A percentile compares a stretch with the other conserved stretches of the same genome.
phyloP scores from a whole-genome alignment of 1,140 invertebrate species.

The Trichonephila inaurata region DNA sequence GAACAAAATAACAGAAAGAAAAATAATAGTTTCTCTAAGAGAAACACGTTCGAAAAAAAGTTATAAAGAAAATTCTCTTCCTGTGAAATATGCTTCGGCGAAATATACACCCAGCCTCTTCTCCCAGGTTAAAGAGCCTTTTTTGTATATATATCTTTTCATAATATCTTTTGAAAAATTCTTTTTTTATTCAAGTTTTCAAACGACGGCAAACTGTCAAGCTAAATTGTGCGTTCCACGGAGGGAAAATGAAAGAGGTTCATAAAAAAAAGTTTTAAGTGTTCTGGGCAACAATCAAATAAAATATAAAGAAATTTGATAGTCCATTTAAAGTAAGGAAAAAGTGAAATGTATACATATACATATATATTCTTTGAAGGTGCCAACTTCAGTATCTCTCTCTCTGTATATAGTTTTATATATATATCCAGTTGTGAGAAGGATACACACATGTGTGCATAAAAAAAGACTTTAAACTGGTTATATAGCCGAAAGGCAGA shows the following conservation, averaged over 20 bases:
- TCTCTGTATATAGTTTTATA: constrained; percentile 37
- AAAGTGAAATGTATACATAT: constrained; percentile 41
- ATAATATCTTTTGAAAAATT: constrained; percentile 58
- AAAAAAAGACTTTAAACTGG: constrained; percentile 50
- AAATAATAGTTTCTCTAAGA: neutral
- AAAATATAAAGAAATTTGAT: constrained; percentile 74
- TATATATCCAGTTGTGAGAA: neutral
- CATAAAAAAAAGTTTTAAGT: constrained; percentile 71
- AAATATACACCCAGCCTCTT: constrained; percentile 48
- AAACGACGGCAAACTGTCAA: constrained; percentile 72
- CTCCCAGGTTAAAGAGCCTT: constrained; percentile 56
- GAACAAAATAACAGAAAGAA: constrained; percentile 20
- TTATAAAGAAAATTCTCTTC: neutral
- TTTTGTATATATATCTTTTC: constrained; percentile 36
- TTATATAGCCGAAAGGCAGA: constrained; percentile 62
- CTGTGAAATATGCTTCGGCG: constrained; percentile 21
- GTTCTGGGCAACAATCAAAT: constrained; percentile 71
- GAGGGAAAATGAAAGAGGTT: constrained; percentile 29
- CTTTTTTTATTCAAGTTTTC: constrained; percentile 51
- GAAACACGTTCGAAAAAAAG: constrained; percentile 25
- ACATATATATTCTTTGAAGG: constrained; percentile 56
- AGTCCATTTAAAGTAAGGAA: constrained; percentile 72
- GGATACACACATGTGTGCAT: neutral
- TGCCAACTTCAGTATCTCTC: constrained; percentile 33
- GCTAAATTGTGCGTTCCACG: constrained; percentile 64